phyloP scores from a whole-genome alignment of 2,113 vertebrate species.

The Halichoerus grypus region DNA sequence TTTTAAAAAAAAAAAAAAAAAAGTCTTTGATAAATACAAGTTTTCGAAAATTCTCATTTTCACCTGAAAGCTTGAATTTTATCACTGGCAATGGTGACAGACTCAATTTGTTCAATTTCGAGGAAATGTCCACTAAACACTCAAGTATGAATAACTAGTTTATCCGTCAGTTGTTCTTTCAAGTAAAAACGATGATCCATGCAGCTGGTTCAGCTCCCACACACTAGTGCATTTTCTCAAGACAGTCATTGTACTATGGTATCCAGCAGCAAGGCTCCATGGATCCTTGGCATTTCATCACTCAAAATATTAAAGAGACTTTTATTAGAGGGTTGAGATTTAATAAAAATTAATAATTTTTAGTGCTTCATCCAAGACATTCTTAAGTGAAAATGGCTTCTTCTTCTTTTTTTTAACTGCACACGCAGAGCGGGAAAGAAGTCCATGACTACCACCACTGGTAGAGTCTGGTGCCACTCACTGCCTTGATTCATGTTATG shows the following conservation, averaged over 20 bases:
- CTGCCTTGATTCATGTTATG: background rate
- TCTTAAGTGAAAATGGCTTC: background rate
- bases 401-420: background rate
- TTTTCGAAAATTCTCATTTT: slow-evolving; percentile 62
- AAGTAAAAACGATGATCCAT: background rate
- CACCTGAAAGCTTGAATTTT: slow-evolving; percentile 4
- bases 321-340: background rate
- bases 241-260: fast-evolving
- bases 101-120: background rate
- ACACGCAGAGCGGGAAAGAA: background rate
- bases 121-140: background rate
- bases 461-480: background rate
- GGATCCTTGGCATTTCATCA: background rate
- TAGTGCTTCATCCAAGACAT: background rate
- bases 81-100: background rate
- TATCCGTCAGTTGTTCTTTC: background rate
- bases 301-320: background rate
- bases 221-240: background rate
- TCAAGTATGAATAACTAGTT: background rate
- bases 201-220: background rate
- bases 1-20: background rate
- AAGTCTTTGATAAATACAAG: background rate
- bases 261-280: background rate
- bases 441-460: fast-evolving
- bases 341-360: background rate